These are phyloP conservation scores for Brachypodius melanocephalos DNA, from an alignment of 2,113 vertebrate genomes.

Conservation along the genomic window DNA sequence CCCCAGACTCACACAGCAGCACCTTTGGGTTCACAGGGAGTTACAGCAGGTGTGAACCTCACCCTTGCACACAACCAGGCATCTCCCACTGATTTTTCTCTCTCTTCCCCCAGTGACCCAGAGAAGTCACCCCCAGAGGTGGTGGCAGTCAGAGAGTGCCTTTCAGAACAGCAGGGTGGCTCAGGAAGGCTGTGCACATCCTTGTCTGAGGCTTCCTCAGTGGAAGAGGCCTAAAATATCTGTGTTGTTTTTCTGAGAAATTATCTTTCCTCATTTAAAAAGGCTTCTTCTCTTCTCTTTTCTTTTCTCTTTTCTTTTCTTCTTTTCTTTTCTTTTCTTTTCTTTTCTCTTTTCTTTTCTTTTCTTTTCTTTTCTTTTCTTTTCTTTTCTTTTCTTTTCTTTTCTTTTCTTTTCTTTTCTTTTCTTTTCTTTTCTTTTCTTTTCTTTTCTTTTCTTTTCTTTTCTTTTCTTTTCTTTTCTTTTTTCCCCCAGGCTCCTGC, in stretches of 20 bases:
- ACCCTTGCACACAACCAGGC: background rate
- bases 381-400: background rate
- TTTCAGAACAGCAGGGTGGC: background rate
- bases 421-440: too few relatives aligned
- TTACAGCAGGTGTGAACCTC: background rate
- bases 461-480: background rate
- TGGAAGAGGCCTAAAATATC: background rate
- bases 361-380: background rate
- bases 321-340: background rate
- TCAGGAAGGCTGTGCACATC: background rate
- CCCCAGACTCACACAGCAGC: background rate
- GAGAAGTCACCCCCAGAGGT: background rate
- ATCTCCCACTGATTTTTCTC: background rate
- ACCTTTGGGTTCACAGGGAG: background rate
- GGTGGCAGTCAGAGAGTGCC: background rate
- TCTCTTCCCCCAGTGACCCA: background rate
- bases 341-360: background rate
- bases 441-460: background rate
- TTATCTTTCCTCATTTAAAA: background rate
- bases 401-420: background rate
- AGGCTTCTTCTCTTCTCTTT: background rate
- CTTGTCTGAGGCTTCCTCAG: background rate
- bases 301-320: background rate
- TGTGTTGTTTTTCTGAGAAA: background rate
- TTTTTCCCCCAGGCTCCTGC: background rate